phyloP scores from a whole-genome alignment of 2,888 invertebrate species.

The Caenorhabditis zanzibari region DNA sequence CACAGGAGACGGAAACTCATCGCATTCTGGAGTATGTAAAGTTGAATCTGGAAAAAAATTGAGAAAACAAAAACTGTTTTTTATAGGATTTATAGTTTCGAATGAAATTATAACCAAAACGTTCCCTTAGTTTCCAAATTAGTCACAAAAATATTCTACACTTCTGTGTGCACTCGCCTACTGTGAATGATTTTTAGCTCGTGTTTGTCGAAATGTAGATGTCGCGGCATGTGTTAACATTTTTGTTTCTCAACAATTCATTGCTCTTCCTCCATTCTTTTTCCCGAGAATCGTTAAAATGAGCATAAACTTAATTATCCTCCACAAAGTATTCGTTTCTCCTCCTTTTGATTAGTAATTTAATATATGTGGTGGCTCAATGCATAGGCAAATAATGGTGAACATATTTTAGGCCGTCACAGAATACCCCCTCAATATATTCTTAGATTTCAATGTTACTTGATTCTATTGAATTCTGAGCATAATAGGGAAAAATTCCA shows the following conservation, averaged over 20 bases:
- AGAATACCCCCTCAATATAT: neutral
- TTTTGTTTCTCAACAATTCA: too few species aligned
- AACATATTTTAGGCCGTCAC: slow-evolving; percentile 7
- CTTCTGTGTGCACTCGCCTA: neutral
- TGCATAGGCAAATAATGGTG: neutral
- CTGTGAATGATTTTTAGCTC: too few species aligned
- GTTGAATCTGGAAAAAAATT: slow-evolving; percentile 7
- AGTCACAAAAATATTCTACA: neutral
- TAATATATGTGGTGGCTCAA: neutral
- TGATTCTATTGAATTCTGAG: neutral
- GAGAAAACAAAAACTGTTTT: neutral
- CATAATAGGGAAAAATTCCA: neutral
- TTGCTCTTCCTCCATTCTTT: too few species aligned
- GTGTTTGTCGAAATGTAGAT: too few species aligned
- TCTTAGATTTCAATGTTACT: slow-evolving; percentile 4
- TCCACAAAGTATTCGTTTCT: neutral
- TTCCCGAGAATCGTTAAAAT: too few species aligned
- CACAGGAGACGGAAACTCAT: slow-evolving; percentile 58
- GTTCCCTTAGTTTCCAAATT: neutral
- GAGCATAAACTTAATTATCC: neutral
- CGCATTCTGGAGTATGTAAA: slow-evolving; percentile 51
- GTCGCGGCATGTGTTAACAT: too few species aligned
- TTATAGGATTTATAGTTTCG: neutral
- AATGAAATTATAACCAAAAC: too few species aligned
- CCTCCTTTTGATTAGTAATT: slow-evolving; percentile 6